Conservation (phyloP, 2,113 vertebrate genomes). For the Chlorodrepanis virens region DNA sequence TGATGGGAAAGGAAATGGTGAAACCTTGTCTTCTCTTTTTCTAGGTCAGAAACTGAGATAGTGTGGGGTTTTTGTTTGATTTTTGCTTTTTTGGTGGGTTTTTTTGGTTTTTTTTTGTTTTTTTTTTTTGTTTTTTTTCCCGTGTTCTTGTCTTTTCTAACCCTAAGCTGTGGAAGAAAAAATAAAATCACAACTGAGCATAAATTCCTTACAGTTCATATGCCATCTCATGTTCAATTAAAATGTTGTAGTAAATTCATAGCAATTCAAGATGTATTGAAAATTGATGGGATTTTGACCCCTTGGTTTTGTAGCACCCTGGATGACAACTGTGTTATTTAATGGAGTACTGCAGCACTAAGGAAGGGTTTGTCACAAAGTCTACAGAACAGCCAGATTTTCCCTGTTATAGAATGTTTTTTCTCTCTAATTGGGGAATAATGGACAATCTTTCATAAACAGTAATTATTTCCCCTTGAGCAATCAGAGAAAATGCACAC, state of each 20-base stretch:
- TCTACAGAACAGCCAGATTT: not conserved
- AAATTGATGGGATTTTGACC: not conserved
- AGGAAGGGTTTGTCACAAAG: not conserved
- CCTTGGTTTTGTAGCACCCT: not conserved
- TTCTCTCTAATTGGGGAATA: not conserved
- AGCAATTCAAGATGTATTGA: not conserved
- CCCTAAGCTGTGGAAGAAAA: not conserved
- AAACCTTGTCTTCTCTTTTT: not conserved
- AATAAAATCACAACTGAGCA: not conserved
- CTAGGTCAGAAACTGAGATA: not conserved
- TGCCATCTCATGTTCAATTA: not conserved
- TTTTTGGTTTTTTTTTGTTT: not conserved
- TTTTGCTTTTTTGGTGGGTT: no score
- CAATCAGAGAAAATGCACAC: constrained; percentile 17
- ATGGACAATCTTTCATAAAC: constrained; percentile 28
- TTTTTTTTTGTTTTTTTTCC: no score
- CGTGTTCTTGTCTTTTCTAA: not conserved
- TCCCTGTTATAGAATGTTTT: not conserved
- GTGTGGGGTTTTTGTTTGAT: not conserved
- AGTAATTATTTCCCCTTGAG: constrained; percentile 34
- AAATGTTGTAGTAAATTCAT: not conserved
- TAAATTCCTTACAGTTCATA: not conserved
- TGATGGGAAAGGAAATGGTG: not conserved
- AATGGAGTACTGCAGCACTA: not conserved
- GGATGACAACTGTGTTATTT: not conserved